These are phyloP conservation scores for Egretta garzetta DNA, from an alignment of 2,113 vertebrate species.

Conservation along the genomic window DNA sequence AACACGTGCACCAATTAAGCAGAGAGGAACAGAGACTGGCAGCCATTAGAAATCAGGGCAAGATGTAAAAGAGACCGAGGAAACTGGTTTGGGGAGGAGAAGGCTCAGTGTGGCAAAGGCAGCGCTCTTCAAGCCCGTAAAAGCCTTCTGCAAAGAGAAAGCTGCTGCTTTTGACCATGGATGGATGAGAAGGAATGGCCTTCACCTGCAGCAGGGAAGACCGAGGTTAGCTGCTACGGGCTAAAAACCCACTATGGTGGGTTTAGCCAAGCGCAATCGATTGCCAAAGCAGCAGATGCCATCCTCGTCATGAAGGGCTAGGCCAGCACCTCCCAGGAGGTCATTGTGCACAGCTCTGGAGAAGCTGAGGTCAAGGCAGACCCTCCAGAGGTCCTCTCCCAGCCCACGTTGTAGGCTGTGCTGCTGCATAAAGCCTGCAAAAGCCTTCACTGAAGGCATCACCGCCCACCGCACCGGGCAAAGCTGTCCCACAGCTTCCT, in stretches of 20 bases:
- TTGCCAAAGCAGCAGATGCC: neutral
- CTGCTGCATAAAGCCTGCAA: neutral
- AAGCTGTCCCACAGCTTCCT: neutral
- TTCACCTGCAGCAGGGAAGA: neutral
- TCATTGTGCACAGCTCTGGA: neutral
- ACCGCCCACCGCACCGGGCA: neutral
- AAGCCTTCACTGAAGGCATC: neutral
- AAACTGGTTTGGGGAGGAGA: neutral
- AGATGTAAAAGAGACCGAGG: neutral
- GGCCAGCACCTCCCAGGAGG: neutral
- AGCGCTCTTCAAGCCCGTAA: neutral
- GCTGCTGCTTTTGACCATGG: neutral
- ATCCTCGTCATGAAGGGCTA: neutral
- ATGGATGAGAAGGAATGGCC: neutral
- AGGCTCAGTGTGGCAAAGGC: neutral
- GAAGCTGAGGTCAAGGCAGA: neutral
- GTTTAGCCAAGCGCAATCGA: neutral
- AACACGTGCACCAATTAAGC: neutral
- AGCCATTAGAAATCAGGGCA: neutral
- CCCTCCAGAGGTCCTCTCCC: neutral
- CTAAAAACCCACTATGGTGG: neutral
- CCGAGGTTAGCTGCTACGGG: accelerated
- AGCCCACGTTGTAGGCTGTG: neutral
- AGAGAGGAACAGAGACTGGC: neutral
- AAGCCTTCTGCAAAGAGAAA: neutral